These are phyloP conservation scores for Epinotia bilunana DNA, from an alignment of 2,888 invertebrate species.

Conservation along the genomic window DNA sequence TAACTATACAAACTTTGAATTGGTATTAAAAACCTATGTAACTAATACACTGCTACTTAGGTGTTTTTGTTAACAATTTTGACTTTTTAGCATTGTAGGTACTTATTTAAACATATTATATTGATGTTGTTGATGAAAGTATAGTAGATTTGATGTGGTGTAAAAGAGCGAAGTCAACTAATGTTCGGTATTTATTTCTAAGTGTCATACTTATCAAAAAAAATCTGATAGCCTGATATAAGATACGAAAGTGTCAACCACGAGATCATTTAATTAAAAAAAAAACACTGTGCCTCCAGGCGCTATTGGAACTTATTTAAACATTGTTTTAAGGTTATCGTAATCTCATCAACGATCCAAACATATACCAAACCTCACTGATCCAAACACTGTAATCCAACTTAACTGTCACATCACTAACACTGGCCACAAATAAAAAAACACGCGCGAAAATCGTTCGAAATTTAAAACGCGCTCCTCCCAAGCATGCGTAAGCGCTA, in stretches of 20 bases:
- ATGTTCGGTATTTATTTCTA: no score
- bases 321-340: not conserved
- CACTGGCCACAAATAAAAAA: constrained; percentile 45
- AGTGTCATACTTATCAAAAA: no score
- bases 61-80: no score
- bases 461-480: constrained; percentile 67
- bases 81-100: no score
- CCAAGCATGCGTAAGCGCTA: constrained; percentile 75
- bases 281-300: not conserved
- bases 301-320: not conserved
- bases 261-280: not conserved
- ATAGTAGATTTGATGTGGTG: no score
- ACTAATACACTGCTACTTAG: no score
- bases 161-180: no score
- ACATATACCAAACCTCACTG: constrained; percentile 25
- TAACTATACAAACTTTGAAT: not conserved
- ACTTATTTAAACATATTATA: no score
- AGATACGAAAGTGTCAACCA: not conserved
- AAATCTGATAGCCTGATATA: not conserved
- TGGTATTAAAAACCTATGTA: no score
- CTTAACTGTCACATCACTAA: constrained; percentile 12
- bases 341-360: constrained; percentile 31
- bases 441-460: constrained; percentile 66
- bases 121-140: no score
- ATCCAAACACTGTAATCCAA: constrained; percentile 43